Evolutionary conservation across 2,888 invertebrate genomes (phyloP).

Genomic region (Acronicta alni): DNA sequence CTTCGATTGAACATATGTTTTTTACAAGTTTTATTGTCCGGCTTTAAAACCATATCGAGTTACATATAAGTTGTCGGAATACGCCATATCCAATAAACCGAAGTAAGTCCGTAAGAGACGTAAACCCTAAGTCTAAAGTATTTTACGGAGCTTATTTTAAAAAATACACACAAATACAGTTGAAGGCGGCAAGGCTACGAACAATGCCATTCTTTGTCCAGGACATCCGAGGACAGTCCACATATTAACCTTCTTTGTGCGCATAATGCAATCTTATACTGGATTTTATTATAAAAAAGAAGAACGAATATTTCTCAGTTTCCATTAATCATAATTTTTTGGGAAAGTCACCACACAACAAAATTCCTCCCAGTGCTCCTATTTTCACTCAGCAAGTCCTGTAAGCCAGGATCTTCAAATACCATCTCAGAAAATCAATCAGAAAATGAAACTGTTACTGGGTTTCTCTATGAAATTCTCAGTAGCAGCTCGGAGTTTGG

Average conservation of each 20-base stretch:
- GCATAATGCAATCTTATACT: conserved; percentile 10
- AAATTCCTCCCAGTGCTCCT: too few relatives aligned
- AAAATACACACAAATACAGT: too few relatives aligned
- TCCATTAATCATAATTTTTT: background rate
- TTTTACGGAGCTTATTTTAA: background rate
- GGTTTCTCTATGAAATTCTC: too few relatives aligned
- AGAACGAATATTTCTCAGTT: background rate
- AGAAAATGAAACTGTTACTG: too few relatives aligned
- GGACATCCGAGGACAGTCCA: conserved; percentile 20
- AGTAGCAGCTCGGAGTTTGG: too few relatives aligned
- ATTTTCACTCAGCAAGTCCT: too few relatives aligned
- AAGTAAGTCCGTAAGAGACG: too few relatives aligned
- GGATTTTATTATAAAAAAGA: background rate
- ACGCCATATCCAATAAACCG: background rate
- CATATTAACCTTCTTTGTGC: conserved; percentile 26
- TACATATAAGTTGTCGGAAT: background rate
- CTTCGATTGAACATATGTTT: too few relatives aligned
- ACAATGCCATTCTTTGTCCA: conserved; percentile 16
- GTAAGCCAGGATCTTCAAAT: too few relatives aligned
- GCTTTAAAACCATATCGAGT: background rate
- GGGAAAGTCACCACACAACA: too few relatives aligned
- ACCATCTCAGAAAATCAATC: too few relatives aligned
- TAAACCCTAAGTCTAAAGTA: background rate
- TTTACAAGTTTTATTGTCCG: background rate
- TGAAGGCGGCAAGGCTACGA: conserved; percentile 3